Percentiles rank a stretch among this genome's conserved stretches.
Evolutionary conservation across 2,113 vertebrate genomes (phyloP).

Genomic region (Callipepla californica): DNA sequence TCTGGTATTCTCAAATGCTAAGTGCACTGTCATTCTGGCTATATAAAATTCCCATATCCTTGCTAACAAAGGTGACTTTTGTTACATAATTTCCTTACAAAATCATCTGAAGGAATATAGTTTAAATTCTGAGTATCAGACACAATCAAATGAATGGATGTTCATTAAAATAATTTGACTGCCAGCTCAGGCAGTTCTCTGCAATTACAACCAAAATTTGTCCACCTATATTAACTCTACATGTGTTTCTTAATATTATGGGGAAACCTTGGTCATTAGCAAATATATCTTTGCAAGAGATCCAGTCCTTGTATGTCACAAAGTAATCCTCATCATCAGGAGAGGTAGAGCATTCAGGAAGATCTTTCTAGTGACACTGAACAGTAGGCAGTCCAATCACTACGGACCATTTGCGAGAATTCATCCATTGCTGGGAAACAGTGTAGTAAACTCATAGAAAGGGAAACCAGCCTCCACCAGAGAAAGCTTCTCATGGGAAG

Average conservation of each 20-base stretch:
- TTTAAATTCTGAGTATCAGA: background rate
- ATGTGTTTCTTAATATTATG: background rate
- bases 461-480: background rate
- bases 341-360: background rate
- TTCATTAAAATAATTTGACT: background rate
- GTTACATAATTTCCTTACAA: background rate
- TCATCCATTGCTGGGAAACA: background rate
- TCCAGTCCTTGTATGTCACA: background rate
- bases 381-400: background rate
- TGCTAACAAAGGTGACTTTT: slow-evolving; percentile 47
- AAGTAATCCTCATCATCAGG: background rate
- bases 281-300: background rate
- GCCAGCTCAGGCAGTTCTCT: background rate
- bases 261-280: background rate
- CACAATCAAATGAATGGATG: background rate
- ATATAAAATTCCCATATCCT: slow-evolving; percentile 11
- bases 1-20: background rate
- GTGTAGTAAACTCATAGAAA: background rate
- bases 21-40: slow-evolving; percentile 39
- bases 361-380: background rate
- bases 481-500: slow-evolving; percentile 11
- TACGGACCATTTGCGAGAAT: background rate
- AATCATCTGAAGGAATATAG: background rate
- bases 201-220: background rate
- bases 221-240: background rate